These are phyloP conservation scores for Trichopoda pennipes DNA, from an alignment of 2,888 invertebrate genomes.

Conservation along the genomic window DNA sequence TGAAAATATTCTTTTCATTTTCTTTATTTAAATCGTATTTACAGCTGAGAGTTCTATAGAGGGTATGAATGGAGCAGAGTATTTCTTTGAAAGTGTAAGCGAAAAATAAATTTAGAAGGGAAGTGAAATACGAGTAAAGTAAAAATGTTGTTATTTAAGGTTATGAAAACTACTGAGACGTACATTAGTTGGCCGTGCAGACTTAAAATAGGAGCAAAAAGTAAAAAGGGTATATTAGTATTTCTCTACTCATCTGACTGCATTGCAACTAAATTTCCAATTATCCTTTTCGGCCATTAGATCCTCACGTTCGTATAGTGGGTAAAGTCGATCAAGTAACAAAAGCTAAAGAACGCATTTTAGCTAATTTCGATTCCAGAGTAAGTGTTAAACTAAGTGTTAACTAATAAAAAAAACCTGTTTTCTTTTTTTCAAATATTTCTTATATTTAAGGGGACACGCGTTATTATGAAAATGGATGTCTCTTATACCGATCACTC, in stretches of 20 bases:
- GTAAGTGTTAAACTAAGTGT: slow-evolving; percentile 83
- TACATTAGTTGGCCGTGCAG: slow-evolving; percentile 97
- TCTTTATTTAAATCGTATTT: background rate
- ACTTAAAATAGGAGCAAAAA: slow-evolving; percentile 98
- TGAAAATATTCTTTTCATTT: background rate
- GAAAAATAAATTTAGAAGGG: background rate
- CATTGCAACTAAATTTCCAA: background rate
- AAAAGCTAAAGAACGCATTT: slow-evolving; percentile 91
- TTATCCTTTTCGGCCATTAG: slow-evolving; percentile 63
- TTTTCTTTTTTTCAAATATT: background rate
- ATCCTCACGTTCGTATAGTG: slow-evolving; percentile 82
- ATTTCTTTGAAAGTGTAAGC: slow-evolving; percentile 80
- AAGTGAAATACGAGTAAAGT: too few species aligned
- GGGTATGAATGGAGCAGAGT: slow-evolving; percentile 80
- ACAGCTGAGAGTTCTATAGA: slow-evolving; percentile 78
- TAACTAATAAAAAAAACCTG: background rate
- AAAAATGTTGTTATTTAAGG: slow-evolving; percentile 81
- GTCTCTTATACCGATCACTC: slow-evolving; percentile 99
- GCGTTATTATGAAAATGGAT: slow-evolving; percentile 99
- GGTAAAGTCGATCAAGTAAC: slow-evolving; percentile 91
- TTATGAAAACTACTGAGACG: slow-evolving; percentile 96
- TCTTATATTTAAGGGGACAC: slow-evolving; percentile 85
- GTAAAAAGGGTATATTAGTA: slow-evolving; percentile 91
- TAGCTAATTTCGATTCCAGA: slow-evolving; percentile 93
- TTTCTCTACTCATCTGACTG: background rate